A percentile compares a stretch with the other conserved stretches of the same genome.
phyloP scores from a whole-genome alignment of 2,888 invertebrate species.

The Tryphoninae sp. region DNA sequence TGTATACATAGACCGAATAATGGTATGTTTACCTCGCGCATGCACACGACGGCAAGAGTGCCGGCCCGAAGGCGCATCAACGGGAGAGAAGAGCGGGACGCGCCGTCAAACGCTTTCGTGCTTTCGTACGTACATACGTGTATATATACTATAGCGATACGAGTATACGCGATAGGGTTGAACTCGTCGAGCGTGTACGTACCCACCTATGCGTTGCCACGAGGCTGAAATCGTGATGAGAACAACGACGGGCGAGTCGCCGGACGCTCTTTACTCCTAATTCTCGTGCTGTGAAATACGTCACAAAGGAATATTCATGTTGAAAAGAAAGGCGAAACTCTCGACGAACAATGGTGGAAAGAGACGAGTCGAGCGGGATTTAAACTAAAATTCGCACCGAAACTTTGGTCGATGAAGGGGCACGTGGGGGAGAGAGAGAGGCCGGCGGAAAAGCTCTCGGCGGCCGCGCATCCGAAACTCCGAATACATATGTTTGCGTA shows the following conservation, averaged over 20 bases:
- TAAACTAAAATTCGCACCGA: slow-evolving; percentile 21
- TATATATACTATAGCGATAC: not conserved
- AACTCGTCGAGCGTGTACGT: not conserved
- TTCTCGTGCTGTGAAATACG: too few relatives aligned
- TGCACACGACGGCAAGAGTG: slow-evolving; percentile 48
- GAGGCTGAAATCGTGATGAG: too few relatives aligned
- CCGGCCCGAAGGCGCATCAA: too few relatives aligned
- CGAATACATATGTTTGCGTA: slow-evolving; percentile 57
- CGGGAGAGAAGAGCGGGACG: too few relatives aligned
- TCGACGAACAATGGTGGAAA: too few relatives aligned
- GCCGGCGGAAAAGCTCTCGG: not conserved
- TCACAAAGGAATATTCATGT: too few relatives aligned
- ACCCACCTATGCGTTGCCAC: not conserved
- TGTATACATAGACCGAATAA: too few relatives aligned
- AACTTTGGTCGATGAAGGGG: not conserved
- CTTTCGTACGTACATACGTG: not conserved
- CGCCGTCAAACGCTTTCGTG: not conserved
- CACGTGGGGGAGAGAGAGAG: not conserved
- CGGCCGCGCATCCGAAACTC: slow-evolving; percentile 4
- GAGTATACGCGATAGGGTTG: not conserved
- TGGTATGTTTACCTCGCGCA: not conserved
- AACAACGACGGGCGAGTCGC: too few relatives aligned
- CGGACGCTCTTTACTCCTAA: too few relatives aligned
- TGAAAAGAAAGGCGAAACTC: too few relatives aligned
- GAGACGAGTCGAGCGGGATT: too few relatives aligned